phyloP scores from a whole-genome alignment of 1,140 invertebrate species.

The Drosophila pseudoobscura region DNA sequence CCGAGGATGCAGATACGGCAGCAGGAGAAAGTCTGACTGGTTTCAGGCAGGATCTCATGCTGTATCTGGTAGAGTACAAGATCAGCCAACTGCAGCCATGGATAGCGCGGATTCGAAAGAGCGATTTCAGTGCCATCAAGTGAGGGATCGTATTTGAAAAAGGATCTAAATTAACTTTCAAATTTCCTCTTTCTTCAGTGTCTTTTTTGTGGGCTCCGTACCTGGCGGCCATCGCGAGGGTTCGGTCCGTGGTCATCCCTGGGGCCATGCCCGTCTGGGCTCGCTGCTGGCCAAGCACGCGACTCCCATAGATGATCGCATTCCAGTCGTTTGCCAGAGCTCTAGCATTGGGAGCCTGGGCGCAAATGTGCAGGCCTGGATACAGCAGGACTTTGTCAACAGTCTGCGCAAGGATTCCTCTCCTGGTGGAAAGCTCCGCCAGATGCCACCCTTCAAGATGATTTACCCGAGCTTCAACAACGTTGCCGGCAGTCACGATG shows the following conservation, averaged over 20 bases:
- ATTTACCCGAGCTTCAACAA: constrained; percentile 90
- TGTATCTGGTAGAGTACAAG: constrained; percentile 92
- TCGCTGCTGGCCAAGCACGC: constrained; percentile 87
- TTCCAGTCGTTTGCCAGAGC: constrained; percentile 89
- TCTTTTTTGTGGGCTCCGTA: constrained; percentile 92
- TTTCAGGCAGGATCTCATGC: constrained; percentile 93
- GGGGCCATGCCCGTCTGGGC: constrained; percentile 90
- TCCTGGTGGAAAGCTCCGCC: constrained; percentile 60
- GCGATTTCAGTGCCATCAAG: constrained; percentile 93
- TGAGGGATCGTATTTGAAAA: constrained; percentile 80
- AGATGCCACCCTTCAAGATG: constrained; percentile 78
- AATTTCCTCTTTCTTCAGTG: constrained; percentile 84
- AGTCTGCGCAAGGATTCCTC: constrained; percentile 85
- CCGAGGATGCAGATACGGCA: constrained; percentile 84
- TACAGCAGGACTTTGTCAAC: constrained; percentile 87
- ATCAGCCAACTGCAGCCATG: constrained; percentile 88
- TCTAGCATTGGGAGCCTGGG: constrained; percentile 96
- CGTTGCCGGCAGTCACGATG: constrained; percentile 93
- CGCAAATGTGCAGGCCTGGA: constrained; percentile 87
- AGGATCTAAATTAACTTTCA: not conserved
- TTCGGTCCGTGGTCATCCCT: constrained; percentile 84
- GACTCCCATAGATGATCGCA: constrained; percentile 84
- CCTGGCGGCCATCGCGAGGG: constrained; percentile 90
- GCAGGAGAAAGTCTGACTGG: constrained; percentile 92
- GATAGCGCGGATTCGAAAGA: constrained; percentile 88